Percentiles rank a stretch among this genome's conserved stretches.
These are phyloP conservation scores for Lathamus discolor DNA, from an alignment of 2,113 vertebrate genomes.

Conservation along the genomic window DNA sequence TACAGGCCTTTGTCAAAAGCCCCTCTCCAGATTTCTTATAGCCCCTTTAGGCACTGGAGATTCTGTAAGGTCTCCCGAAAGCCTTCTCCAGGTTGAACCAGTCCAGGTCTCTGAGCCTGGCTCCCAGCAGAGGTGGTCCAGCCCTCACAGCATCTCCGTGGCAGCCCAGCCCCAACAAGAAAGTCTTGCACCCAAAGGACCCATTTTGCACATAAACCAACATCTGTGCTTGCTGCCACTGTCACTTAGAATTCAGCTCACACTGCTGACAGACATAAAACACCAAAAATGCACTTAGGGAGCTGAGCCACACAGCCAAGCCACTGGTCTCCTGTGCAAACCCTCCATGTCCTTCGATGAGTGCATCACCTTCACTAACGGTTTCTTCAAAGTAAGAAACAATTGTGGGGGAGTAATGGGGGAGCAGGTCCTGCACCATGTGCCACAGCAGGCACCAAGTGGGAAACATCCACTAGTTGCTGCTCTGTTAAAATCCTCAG, in stretches of 20 bases:
- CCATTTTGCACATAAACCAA: background rate
- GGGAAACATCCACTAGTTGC: rapidly evolving
- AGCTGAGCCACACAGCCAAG: background rate
- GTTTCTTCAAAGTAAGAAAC: background rate
- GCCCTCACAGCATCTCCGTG: background rate
- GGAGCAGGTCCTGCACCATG: rapidly evolving
- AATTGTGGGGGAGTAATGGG: background rate
- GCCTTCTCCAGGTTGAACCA: background rate
- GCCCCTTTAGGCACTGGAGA: background rate
- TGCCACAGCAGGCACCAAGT: rapidly evolving
- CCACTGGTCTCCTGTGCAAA: rapidly evolving
- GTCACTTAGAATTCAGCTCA: background rate
- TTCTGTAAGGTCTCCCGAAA: background rate
- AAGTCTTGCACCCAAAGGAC: background rate
- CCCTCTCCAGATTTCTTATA: background rate
- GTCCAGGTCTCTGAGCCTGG: background rate
- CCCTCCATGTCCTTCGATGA: too few species aligned
- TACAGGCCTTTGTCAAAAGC: background rate
- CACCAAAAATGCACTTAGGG: background rate
- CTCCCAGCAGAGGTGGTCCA: background rate
- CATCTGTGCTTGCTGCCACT: background rate
- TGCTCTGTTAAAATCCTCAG: background rate
- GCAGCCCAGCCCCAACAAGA: background rate
- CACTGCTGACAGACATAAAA: rapidly evolving
- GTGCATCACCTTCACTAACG: rapidly evolving